Base-by-base conservation (phyloP, 2,888 invertebrate genomes). In the Aphodius granarius region DNA sequence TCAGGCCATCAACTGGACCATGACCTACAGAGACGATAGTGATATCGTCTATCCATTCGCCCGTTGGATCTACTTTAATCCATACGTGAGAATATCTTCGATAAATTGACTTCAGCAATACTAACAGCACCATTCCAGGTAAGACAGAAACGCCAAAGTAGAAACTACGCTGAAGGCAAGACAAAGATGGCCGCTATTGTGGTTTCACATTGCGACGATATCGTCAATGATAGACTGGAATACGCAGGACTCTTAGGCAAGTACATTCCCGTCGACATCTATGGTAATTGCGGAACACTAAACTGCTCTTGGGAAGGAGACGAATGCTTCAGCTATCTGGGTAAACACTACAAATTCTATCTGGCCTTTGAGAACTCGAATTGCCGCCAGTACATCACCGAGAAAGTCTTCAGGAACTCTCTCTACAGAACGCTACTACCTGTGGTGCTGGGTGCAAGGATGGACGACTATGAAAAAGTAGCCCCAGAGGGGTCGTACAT, bases 11-110 rank as follows among this genome's bases (percentile, higher is more conserved):
- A 97, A 97, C 89, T 97, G 97, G 96, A 97, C 97, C 13, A 95
- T 97, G 0, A 97, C 96, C 0, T 97, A 97, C 85, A 90, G 97
- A 78, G 92, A 91, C 73, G 97, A 97, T 85, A 97, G 96, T 6
- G 96, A 97, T 83, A 93, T 97, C 78, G 97, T 97, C 16, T 94
- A 97, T 0, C 97, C 97, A 0, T 97, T 97, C 86, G 97, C 96
- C 85, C 90, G 94, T 81, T 97, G 95, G 94, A 93, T 94, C 74
- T 95, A 95, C 86, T 94, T 93, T 84, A 92, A 96, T 84, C 87
- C 91, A 0, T 19, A 64, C 0, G 43, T 75, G 0, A 64, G 64
- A n/a, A n/a, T n/a, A n/a, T n/a, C n/a, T n/a, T n/a, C n/a, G n/a
- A n/a, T n/a, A n/a, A n/a, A n/a, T n/a, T n/a, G n/a, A n/a, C n/a